These are phyloP conservation scores for Momotus momota DNA, from an alignment of 2,797 vertebrate genomes.

Conservation along the genomic window DNA sequence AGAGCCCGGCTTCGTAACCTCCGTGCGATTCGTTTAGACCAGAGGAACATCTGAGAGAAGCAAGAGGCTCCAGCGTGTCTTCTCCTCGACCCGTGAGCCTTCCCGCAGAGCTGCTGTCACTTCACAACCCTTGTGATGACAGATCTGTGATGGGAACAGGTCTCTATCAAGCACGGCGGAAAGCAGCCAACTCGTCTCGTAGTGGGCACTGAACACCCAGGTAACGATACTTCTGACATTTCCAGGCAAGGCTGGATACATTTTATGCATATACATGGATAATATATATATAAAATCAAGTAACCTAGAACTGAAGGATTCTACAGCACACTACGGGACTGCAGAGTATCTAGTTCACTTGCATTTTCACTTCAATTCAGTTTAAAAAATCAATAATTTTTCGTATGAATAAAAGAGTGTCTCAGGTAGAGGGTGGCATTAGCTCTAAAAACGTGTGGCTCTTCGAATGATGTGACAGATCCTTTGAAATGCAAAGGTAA, in stretches of 20 bases:
- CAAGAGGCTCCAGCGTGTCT: neutral
- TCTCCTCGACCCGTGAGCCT: neutral
- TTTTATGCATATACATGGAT: neutral
- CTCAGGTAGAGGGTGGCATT: neutral
- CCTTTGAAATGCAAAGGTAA: slow-evolving; percentile 48
- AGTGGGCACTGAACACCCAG: neutral
- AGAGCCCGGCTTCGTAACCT: neutral
- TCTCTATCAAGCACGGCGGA: neutral
- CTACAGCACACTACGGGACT: neutral
- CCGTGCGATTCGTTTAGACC: neutral
- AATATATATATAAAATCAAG: neutral
- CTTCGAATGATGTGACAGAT: neutral
- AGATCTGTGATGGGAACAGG: neutral
- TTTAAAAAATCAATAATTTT: neutral
- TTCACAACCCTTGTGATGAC: neutral
- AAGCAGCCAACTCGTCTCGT: neutral
- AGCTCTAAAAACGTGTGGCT: neutral
- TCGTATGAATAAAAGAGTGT: neutral
- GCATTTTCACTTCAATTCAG: neutral
- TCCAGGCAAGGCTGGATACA: neutral
- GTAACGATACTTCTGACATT: neutral
- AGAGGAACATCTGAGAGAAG: neutral
- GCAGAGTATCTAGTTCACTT: neutral
- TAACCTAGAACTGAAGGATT: neutral
- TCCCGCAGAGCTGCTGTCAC: neutral